phyloP scores from a whole-genome alignment of 2,797 vertebrate genomes.

The Sitta carolinensis region DNA sequence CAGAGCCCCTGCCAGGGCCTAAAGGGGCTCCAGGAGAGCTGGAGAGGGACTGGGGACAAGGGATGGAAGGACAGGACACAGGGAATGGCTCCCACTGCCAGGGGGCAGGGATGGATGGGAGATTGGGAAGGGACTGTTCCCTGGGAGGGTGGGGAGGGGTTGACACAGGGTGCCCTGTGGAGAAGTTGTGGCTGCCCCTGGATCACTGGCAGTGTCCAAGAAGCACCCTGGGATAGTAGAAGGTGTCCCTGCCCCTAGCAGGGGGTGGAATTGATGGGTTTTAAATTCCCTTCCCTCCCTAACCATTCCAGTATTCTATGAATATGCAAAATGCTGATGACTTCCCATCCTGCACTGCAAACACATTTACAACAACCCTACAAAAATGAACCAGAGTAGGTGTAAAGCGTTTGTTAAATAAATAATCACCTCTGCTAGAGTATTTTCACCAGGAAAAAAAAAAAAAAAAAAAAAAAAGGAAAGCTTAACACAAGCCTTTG shows the following conservation, averaged over 20 bases:
- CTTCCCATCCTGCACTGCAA: background rate
- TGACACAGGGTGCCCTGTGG: background rate
- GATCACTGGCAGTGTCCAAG: background rate
- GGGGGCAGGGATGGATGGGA: background rate
- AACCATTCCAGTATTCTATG: background rate
- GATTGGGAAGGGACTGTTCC: background rate
- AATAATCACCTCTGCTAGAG: background rate
- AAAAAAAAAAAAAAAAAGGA: too few relatives aligned
- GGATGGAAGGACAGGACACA: background rate
- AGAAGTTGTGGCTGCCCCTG: background rate
- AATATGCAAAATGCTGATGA: background rate
- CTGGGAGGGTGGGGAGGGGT: fast-evolving
- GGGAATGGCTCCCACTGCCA: background rate
- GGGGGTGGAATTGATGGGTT: background rate
- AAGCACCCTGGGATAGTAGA: fast-evolving
- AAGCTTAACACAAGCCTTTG: background rate
- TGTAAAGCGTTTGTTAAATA: background rate
- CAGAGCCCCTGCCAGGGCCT: background rate
- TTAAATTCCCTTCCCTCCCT: background rate
- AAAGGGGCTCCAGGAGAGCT: background rate
- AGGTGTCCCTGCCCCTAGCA: background rate
- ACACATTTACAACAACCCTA: background rate
- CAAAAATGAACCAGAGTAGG: background rate
- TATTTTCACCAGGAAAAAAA: background rate
- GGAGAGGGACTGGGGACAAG: background rate